A percentile compares a stretch with the other conserved stretches of the same genome.
phyloP scores from a whole-genome alignment of 2,888 invertebrate genomes.

The Brachynemurus nebulosus region DNA sequence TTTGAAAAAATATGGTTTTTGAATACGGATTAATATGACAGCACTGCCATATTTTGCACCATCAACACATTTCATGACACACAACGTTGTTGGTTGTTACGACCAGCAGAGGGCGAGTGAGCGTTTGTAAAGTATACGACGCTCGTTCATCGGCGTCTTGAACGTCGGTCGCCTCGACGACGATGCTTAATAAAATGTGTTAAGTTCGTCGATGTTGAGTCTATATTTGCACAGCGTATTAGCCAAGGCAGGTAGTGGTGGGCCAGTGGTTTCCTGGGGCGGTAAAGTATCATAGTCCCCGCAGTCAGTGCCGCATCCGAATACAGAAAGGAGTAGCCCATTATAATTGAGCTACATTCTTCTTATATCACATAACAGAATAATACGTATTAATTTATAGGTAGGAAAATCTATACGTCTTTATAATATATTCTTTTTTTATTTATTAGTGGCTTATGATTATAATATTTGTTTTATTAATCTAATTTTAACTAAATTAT shows the following conservation, averaged over 20 bases:
- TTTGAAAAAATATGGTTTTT: too few relatives aligned
- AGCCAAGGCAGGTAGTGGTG: slow-evolving; percentile 15
- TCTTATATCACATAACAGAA: neutral
- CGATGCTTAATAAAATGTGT: neutral
- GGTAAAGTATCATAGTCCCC: slow-evolving; percentile 22
- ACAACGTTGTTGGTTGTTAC: too few relatives aligned
- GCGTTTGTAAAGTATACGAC: too few relatives aligned
- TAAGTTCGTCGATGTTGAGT: slow-evolving; percentile 6
- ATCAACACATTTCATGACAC: too few relatives aligned
- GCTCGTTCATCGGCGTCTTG: too few relatives aligned
- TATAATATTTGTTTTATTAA: too few relatives aligned
- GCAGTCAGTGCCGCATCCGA: slow-evolving; percentile 33
- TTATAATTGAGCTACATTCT: neutral
- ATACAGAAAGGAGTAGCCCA: slow-evolving; percentile 22
- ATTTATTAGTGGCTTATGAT: too few relatives aligned
- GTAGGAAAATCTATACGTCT: neutral
- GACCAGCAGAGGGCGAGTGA: too few relatives aligned
- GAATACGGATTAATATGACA: too few relatives aligned
- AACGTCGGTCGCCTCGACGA: neutral
- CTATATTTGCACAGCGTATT: slow-evolving; percentile 20
- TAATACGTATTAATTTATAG: neutral
- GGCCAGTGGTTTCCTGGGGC: slow-evolving; percentile 22
- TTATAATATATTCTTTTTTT: neutral
- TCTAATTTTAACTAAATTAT: too few relatives aligned
- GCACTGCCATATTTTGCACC: too few relatives aligned